A percentile compares a stretch with the other conserved stretches of the same genome.
Evolutionary conservation across 2,113 vertebrate genomes (phyloP).

Genomic region (Taurulus bubalis): DNA sequence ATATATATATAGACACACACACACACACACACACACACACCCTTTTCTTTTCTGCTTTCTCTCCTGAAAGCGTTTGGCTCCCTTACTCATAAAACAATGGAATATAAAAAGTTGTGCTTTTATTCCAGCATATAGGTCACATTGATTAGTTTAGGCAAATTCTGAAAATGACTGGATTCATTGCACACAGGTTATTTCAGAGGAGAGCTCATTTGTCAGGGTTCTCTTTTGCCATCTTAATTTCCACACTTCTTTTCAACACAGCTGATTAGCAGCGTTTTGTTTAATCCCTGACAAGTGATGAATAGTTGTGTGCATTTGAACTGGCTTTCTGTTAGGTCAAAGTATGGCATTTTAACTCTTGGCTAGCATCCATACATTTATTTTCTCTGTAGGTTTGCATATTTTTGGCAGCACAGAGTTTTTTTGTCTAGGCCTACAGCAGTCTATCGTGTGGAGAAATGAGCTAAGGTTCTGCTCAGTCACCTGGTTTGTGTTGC

Average conservation of each 20-base stretch:
- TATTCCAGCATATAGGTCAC: conserved; percentile 35
- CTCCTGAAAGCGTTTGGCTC: conserved; percentile 39
- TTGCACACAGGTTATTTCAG: not conserved
- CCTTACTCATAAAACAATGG: conserved; percentile 55
- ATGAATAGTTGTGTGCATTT: conserved; percentile 33
- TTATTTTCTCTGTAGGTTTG: conserved; percentile 39
- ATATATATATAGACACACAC: too few relatives aligned
- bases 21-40: not conserved
- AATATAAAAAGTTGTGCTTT: conserved; percentile 48
- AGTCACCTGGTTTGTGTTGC: conserved; percentile 55
- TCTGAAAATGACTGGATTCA: conserved; percentile 32
- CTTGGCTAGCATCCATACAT: conserved; percentile 21
- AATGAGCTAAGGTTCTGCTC: conserved; percentile 50
- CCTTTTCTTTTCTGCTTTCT: conserved; percentile 32
- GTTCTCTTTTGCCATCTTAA: conserved; percentile 20
- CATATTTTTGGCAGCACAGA: conserved; percentile 44
- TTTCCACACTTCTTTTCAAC: conserved; percentile 16
- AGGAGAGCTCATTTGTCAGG: not conserved
- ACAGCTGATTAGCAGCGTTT: conserved; percentile 12
- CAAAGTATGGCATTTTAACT: conserved; percentile 30
- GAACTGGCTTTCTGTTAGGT: conserved; percentile 29
- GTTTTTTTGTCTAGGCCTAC: conserved; percentile 26
- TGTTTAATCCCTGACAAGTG: conserved; percentile 26
- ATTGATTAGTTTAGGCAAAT: conserved; percentile 22
- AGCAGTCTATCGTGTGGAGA: conserved; percentile 20